phyloP scores from a whole-genome alignment of 2,113 vertebrate genomes.

The Pelecanus crispus region DNA sequence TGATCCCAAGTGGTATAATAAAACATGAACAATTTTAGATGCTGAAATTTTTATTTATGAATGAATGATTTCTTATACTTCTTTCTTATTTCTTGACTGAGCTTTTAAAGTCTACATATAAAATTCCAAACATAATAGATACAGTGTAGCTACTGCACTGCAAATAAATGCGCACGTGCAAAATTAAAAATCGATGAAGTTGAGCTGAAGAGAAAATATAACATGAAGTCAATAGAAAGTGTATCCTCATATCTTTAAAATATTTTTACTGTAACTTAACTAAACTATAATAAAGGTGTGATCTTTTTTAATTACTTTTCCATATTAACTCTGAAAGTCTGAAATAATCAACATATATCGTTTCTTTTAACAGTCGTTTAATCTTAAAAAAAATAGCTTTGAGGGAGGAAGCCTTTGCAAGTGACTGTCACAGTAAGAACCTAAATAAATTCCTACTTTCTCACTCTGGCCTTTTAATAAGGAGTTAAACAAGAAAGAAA shows the following conservation, averaged over 20 bases:
- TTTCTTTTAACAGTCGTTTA: neutral
- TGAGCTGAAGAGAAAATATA: neutral
- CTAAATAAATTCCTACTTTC: neutral
- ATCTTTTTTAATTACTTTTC: neutral
- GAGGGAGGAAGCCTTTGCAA: neutral
- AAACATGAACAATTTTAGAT: neutral
- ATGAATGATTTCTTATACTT: neutral
- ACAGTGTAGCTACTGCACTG: neutral
- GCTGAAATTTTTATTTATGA: neutral
- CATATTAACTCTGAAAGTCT: neutral
- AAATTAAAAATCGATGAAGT: neutral
- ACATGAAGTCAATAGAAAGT: neutral
- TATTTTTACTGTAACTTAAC: neutral
- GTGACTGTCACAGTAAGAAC: neutral
- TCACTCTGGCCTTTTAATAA: neutral
- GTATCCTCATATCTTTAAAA: neutral
- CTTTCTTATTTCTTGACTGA: neutral
- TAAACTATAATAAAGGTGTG: neutral
- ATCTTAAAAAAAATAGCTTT: neutral
- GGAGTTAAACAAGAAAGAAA: neutral
- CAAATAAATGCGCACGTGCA: neutral
- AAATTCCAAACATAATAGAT: neutral
- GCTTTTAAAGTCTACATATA: neutral
- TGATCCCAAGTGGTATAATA: neutral
- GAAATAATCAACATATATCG: neutral